These are phyloP conservation scores for Drosophila ezoana DNA, from an alignment of 2,888 invertebrate species.

Conservation along the genomic window DNA sequence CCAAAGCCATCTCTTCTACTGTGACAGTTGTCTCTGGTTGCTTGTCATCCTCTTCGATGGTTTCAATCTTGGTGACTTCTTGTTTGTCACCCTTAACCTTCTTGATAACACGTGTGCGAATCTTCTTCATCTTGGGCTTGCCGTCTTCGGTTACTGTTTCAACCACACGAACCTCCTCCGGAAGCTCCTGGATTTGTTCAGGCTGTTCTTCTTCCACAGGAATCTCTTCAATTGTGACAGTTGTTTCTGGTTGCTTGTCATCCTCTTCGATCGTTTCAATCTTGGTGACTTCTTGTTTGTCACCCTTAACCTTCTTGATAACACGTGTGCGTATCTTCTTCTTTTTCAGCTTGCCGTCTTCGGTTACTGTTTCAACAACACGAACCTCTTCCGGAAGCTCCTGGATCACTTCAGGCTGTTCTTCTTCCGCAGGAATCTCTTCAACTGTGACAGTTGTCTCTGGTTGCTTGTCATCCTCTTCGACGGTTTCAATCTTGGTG, in stretches of 20 bases:
- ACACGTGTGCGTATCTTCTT: slow-evolving; percentile 29
- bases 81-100: slow-evolving; percentile 46
- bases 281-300: slow-evolving; percentile 29
- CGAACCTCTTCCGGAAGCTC: slow-evolving; percentile 26
- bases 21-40: slow-evolving; percentile 43
- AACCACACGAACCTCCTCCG: slow-evolving; percentile 42
- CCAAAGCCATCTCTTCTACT: slow-evolving; percentile 38
- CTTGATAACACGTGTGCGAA: slow-evolving; percentile 48
- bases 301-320: slow-evolving; percentile 31
- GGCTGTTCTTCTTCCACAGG: slow-evolving; percentile 22
- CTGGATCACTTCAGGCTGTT: slow-evolving; percentile 6
- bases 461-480: slow-evolving; percentile 20
- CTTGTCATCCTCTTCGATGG: slow-evolving; percentile 45
- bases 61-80: slow-evolving; percentile 50
- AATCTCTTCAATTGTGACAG: slow-evolving; percentile 16
- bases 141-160: slow-evolving; percentile 43
- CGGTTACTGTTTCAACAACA: slow-evolving; percentile 8
- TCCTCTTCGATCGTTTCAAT: slow-evolving; percentile 29
- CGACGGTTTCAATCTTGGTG: slow-evolving; percentile 27
- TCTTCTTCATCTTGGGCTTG: slow-evolving; percentile 44
- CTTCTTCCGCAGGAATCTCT: slow-evolving; percentile 23
- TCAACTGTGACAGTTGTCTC: slow-evolving; percentile 23
- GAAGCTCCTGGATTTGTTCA: slow-evolving; percentile 38
- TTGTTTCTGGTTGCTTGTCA: slow-evolving; percentile 25
- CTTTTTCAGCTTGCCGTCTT: slow-evolving; percentile 16